Evolutionary conservation across 1,140 invertebrate genomes (phyloP), one percentile per base, ranked within the genome.

Genomic region (Bicyclus anynana): DNA sequence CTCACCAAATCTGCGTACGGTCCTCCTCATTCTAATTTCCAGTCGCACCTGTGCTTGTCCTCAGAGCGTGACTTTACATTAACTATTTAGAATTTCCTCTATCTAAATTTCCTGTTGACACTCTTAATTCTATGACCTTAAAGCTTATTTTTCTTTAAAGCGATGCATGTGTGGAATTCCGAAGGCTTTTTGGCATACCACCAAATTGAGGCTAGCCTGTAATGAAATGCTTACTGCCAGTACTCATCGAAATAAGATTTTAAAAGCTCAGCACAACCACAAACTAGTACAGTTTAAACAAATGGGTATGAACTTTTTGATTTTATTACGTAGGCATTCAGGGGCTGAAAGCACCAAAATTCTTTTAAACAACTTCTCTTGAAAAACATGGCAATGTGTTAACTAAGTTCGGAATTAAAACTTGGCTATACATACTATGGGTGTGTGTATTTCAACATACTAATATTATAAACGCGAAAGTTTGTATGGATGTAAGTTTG

Each of bases 181-280:
- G 40, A 59, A 59, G 48, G 35, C 40, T 42, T 59, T 47, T 56
- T 64, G 62, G 62, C 56, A 59, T 52, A 52, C 52, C 47, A 56
- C 57, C 56, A 56, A 59, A 59, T 59, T 59, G 52, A 56, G 35
- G 52, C 62, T 56, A 52, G 56, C 57, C 38, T 65, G 40, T 65
- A 59, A 65, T 65, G 59, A 65, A 59, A 64, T 59, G 62, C 58
- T 65, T 53, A 59, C 57, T 23, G 54, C 56, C 20, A 51, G 50
- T 20, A 58, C 55, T 58, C 53, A 64, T 53, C 50, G 56, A 33
- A 59, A 56, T 53, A 57, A 59, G 48, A 59, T 65, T 65, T 65
- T 59, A 56, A 59, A 59, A 56, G 54, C 56, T 53, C 59, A 53
- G 53, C 53, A 46, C 26, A 42, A 49, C 33, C 51, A 52, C 16